Conservation (phyloP, 1,140 invertebrate species). For the Lepidotrigona ventralis region DNA sequence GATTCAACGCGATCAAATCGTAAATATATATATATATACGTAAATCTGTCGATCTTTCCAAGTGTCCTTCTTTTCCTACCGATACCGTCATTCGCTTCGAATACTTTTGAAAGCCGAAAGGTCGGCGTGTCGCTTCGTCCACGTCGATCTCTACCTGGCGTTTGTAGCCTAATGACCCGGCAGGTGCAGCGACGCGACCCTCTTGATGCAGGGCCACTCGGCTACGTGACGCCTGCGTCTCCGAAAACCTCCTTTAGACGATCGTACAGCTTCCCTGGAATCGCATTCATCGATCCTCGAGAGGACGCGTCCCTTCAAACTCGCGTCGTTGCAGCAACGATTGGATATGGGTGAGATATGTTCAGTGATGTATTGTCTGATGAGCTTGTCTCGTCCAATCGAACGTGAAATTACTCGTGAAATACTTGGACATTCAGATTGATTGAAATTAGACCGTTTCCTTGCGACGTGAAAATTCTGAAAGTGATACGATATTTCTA, state of each 20-base stretch:
- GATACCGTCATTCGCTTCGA: background rate
- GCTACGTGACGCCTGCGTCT: slow-evolving; percentile 60
- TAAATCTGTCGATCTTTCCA: too few relatives aligned
- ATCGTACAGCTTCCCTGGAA: slow-evolving; percentile 20
- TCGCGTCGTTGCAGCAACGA: too few relatives aligned
- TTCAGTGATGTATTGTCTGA: too few relatives aligned
- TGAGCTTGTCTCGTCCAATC: too few relatives aligned
- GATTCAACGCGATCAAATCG: too few relatives aligned
- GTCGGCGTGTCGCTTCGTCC: slow-evolving; percentile 46
- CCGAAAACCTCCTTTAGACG: slow-evolving; percentile 52
- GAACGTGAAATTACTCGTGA: too few relatives aligned
- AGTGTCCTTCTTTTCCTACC: background rate
- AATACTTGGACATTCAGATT: too few relatives aligned
- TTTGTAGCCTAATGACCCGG: slow-evolving; percentile 79
- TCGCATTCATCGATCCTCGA: slow-evolving; percentile 28
- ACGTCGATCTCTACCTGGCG: slow-evolving; percentile 62
- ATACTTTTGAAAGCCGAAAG: background rate
- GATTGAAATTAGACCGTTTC: too few relatives aligned
- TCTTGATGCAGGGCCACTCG: slow-evolving; percentile 64
- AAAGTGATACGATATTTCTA: too few relatives aligned
- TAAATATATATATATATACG: too few relatives aligned
- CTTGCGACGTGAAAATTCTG: too few relatives aligned
- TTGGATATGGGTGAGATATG: too few relatives aligned
- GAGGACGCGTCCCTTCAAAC: slow-evolving; percentile 18
- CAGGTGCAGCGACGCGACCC: slow-evolving; percentile 73